Evolutionary conservation across 1,140 invertebrate genomes (phyloP).

Genomic region (Dolichoris vasculosae): DNA sequence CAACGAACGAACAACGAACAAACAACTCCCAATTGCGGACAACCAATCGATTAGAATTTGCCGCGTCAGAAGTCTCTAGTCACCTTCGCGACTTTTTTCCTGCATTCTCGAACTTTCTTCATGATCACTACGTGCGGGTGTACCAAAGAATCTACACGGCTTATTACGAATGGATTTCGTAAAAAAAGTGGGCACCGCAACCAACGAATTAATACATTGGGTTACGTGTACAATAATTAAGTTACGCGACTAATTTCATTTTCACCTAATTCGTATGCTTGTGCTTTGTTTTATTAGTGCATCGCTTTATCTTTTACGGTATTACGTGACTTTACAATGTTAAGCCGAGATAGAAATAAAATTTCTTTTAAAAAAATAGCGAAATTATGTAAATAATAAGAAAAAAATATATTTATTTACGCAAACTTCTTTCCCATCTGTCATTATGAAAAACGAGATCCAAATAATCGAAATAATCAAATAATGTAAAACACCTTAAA

Average conservation of each 20-base stretch:
- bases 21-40: neutral
- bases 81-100: neutral
- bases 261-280: constrained; percentile 17
- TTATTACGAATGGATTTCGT: constrained; percentile 1
- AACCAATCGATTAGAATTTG: neutral
- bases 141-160: neutral
- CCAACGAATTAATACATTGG: neutral
- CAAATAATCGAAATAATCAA: neutral
- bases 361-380: neutral
- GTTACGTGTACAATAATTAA: constrained; percentile 23
- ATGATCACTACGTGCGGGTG: neutral
- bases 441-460: no score
- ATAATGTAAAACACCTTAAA: neutral
- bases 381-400: neutral
- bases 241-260: constrained; percentile 38
- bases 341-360: neutral
- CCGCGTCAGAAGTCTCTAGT: neutral
- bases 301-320: neutral
- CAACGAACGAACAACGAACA: no score
- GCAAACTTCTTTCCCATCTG: neutral
- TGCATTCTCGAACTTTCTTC: constrained; percentile 30
- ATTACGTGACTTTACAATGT: neutral
- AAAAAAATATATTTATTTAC: neutral
- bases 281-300: neutral
- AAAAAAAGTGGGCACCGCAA: neutral